phyloP scores from a whole-genome alignment of 2,113 vertebrate species.

The Hiodon tergisus region DNA sequence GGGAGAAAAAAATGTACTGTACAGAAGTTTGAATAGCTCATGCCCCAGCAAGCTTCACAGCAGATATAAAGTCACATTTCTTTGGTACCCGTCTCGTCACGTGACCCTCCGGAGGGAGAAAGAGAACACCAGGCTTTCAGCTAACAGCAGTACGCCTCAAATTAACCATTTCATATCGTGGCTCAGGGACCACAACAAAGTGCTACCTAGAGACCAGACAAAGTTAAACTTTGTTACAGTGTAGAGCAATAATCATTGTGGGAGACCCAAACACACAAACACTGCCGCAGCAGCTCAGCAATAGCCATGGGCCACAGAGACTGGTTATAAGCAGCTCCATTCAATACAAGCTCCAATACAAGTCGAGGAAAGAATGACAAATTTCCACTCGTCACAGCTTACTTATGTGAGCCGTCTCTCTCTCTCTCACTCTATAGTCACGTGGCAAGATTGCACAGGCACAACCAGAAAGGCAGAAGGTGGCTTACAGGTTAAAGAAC shows the following conservation, averaged over 20 bases:
- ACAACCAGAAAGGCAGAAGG: not conserved
- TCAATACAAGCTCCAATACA: too few species aligned
- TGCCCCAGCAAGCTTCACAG: constrained; percentile 59
- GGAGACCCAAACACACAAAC: too few species aligned
- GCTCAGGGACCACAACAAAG: too few species aligned
- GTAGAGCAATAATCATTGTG: too few species aligned
- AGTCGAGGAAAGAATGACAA: too few species aligned
- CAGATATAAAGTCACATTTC: constrained; percentile 75
- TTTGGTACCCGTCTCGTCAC: constrained; percentile 63
- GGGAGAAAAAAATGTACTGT: too few species aligned
- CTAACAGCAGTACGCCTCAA: not conserved
- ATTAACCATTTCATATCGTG: too few species aligned
- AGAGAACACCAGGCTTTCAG: not conserved
- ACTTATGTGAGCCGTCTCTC: not conserved
- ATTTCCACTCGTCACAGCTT: not conserved
- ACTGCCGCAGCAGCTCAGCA: too few species aligned
- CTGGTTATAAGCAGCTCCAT: too few species aligned
- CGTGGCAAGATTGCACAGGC: not conserved
- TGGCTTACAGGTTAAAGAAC: not conserved
- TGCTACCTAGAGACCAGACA: too few species aligned
- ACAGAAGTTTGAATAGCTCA: constrained; percentile 57
- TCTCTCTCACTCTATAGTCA: constrained; percentile 8
- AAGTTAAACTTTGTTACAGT: too few species aligned
- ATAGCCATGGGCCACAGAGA: too few species aligned
- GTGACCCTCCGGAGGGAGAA: constrained; percentile 42